These are phyloP conservation scores for Galeopterus variegatus DNA, from an alignment of 2,113 vertebrate species.

Conservation along the genomic window DNA sequence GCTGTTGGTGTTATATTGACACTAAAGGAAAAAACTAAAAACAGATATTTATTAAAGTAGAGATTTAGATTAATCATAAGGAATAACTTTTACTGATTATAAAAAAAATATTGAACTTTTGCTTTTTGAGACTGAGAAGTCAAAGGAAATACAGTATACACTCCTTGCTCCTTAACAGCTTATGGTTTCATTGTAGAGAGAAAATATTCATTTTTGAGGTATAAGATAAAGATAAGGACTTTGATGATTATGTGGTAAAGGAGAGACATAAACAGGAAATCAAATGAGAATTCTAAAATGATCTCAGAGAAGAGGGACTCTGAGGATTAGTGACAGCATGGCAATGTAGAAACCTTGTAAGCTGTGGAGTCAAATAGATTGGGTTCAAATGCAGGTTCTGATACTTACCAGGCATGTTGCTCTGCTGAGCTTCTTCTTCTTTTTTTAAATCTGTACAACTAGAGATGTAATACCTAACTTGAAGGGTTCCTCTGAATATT, in stretches of 20 bases:
- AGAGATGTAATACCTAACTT: background rate
- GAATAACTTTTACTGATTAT: background rate
- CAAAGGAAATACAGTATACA: background rate
- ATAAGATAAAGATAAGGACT: background rate
- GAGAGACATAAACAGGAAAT: slow-evolving; percentile 1
- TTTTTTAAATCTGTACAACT: background rate
- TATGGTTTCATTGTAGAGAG: background rate
- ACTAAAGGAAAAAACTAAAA: slow-evolving; percentile 24
- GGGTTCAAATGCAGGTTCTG: background rate
- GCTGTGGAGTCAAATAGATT: background rate
- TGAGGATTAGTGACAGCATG: slow-evolving; percentile 17
- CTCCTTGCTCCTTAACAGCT: background rate
- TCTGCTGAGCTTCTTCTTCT: slow-evolving; percentile 9
- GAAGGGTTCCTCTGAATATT: background rate
- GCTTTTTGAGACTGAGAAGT: background rate
- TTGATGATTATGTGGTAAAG: background rate
- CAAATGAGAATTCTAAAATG: background rate
- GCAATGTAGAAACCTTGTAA: slow-evolving; percentile 6
- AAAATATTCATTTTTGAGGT: slow-evolving; percentile 54
- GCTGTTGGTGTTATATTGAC: background rate
- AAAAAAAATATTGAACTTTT: background rate
- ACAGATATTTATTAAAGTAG: background rate
- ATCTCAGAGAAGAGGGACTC: background rate
- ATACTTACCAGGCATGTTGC: background rate
- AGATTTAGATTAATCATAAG: slow-evolving; percentile 30